These are phyloP conservation scores for Rhagologus leucostigma DNA, from an alignment of 2,113 vertebrate genomes.

Conservation along the genomic window DNA sequence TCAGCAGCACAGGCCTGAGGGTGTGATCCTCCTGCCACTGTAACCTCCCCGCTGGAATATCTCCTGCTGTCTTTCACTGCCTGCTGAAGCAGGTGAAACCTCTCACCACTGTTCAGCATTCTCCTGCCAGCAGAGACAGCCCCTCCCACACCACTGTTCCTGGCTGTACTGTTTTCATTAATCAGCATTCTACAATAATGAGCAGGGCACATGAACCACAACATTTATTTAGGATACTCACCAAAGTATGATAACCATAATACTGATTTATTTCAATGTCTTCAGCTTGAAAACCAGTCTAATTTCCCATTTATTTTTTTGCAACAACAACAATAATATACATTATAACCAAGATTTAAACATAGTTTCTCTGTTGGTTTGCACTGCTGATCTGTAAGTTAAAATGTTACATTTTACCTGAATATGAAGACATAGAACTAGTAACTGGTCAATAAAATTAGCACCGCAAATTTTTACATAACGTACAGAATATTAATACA, in stretches of 20 bases:
- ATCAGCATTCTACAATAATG: neutral
- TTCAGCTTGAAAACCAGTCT: neutral
- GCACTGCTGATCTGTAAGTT: neutral
- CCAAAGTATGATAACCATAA: neutral
- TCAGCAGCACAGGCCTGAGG: neutral
- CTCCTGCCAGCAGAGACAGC: neutral
- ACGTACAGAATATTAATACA: neutral
- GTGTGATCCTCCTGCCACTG: neutral
- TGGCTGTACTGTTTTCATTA: neutral
- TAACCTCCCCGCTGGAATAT: rapidly evolving
- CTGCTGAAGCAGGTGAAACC: neutral
- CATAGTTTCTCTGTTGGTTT: neutral
- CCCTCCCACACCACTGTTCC: neutral
- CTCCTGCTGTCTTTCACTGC: neutral
- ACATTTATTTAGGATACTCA: too few species aligned
- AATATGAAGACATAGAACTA: neutral
- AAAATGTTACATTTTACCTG: neutral
- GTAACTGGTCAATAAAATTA: neutral
- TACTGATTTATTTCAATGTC: neutral
- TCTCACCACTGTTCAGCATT: rapidly evolving
- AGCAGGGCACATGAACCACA: neutral
- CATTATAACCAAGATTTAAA: neutral
- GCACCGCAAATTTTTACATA: neutral
- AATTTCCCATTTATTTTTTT: neutral
- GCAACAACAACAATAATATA: neutral